Percentiles rank a stretch among this genome's conserved stretches.
These are phyloP conservation scores for Plodia interpunctella DNA, from an alignment of 1,140 invertebrate species.

Conservation along the genomic window DNA sequence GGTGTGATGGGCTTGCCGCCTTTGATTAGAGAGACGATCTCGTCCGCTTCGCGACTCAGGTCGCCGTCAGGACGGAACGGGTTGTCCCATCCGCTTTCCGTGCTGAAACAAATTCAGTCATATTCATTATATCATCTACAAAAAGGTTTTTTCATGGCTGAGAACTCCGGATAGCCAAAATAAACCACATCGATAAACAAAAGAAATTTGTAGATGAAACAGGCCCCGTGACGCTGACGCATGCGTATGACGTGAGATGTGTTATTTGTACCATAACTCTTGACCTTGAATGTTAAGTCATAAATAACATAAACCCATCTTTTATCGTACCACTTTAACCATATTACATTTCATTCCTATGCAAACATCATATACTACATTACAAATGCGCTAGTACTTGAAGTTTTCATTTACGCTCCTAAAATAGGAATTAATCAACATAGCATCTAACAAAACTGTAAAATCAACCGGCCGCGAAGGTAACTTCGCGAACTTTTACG, in stretches of 20 bases:
- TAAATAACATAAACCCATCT: not conserved
- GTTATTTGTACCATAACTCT: not conserved
- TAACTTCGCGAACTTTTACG: too few species aligned
- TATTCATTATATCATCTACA: not conserved
- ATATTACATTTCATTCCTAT: too few species aligned
- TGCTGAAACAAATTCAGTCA: conserved; percentile 79
- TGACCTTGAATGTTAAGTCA: not conserved
- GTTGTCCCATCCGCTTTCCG: conserved; percentile 97
- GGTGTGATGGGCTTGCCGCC: conserved; percentile 79
- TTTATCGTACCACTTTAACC: not conserved
- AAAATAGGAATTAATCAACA: too few species aligned
- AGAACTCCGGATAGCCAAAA: not conserved
- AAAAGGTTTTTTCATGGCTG: too few species aligned
- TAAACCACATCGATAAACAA: too few species aligned
- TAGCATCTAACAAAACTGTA: too few species aligned
- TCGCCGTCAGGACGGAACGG: conserved; percentile 97
- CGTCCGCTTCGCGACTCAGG: conserved; percentile 95
- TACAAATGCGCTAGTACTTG: too few species aligned
- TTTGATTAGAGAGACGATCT: conserved; percentile 96
- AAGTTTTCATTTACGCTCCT: too few species aligned
- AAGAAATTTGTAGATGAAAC: too few species aligned
- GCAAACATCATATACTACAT: too few species aligned
- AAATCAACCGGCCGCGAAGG: too few species aligned
- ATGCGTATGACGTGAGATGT: not conserved
- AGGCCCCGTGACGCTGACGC: not conserved